phyloP scores from a whole-genome alignment of 2,888 invertebrate species.

The Cecidostiba fungosa region DNA sequence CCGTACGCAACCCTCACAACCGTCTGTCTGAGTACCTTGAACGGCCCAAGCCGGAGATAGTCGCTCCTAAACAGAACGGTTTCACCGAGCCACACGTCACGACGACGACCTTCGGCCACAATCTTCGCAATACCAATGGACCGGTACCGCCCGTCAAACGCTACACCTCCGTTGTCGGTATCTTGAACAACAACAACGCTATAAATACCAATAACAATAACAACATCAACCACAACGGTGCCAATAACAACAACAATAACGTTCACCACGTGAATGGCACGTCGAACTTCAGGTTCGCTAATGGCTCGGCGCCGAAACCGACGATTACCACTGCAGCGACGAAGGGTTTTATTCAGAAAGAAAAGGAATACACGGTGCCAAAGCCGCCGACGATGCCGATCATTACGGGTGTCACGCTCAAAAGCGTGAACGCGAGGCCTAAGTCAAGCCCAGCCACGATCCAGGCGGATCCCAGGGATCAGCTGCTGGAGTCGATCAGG shows the following conservation, averaged over 20 bases:
- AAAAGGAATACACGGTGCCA: conserved; percentile 63
- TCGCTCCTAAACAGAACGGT: conserved; percentile 64
- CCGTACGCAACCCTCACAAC: conserved; percentile 3
- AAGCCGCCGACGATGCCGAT: conserved; percentile 76
- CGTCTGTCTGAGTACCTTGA: conserved; percentile 70
- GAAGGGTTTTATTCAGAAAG: neutral
- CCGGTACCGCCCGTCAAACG: conserved; percentile 64
- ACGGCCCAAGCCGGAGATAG: conserved; percentile 50
- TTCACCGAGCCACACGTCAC: conserved; percentile 22
- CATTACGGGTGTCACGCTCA: conserved; percentile 77
- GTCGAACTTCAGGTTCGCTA: conserved; percentile 38
- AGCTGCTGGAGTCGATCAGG: conserved; percentile 87
- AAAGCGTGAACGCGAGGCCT: conserved; percentile 72
- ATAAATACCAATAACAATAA: conserved; percentile 66
- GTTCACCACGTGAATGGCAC: conserved; percentile 42
- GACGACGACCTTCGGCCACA: neutral
- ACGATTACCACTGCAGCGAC: neutral
- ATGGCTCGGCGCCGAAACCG: neutral
- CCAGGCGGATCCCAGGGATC: conserved; percentile 83
- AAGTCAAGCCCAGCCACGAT: conserved; percentile 68
- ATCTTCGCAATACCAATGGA: conserved; percentile 10
- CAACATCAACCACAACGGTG: conserved; percentile 2
- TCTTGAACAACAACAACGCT: conserved; percentile 62
- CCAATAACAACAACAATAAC: neutral
- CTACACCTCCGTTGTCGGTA: conserved; percentile 74